Evolutionary conservation across 2,113 vertebrate species (phyloP), one percentile per base, ranked within the genome.

Genomic region (Nothoprocta perdicaria): DNA sequence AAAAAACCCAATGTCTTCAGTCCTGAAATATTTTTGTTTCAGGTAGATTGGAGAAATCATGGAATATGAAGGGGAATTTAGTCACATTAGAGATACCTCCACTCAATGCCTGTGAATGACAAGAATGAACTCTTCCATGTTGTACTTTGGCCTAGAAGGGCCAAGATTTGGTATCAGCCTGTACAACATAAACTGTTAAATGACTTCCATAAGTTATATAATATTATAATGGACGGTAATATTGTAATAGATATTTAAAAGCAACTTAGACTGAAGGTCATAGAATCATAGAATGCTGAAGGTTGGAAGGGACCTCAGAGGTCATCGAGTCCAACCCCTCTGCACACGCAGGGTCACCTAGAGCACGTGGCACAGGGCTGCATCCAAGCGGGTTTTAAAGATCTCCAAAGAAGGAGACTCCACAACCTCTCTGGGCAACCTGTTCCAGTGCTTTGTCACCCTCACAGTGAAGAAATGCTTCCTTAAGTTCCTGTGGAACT

Each of bases 201-300:
- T 7, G 0, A 15, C 21, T 79, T 86, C 31, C 9, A 13, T 33
- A 38, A 60, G 6, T 31, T 9, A 53, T 31, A 86, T 77, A 78
- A 46, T 46, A 61, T 45, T 38, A 2, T 12, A 84, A 72, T 18
- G 16, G 9, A 46, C 80, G 22, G 21, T 77, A 80, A 46, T 46
- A 61, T 41, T 38, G 2, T 12, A 84, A 67, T 18, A 16, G 7
- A 46, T 84, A 63, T 84, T 75, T 80, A 16, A 33, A 74, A 48
- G 2, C 19, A 66, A 40, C 3, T 83, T 88, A 0, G 0, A 58
- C 29, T 69, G 13, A 5, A 73, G 26, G 0, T n/a, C n/a, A n/a
- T n/a, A n/a, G n/a, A n/a, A n/a, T n/a, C n/a, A n/a, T n/a, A n/a
- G n/a, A n/a, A n/a, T n/a, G n/a, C n/a, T n/a, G n/a, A n/a, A n/a